Evolutionary conservation across 2,888 invertebrate species (phyloP).

Genomic region (Tuberolachnus salignus): DNA sequence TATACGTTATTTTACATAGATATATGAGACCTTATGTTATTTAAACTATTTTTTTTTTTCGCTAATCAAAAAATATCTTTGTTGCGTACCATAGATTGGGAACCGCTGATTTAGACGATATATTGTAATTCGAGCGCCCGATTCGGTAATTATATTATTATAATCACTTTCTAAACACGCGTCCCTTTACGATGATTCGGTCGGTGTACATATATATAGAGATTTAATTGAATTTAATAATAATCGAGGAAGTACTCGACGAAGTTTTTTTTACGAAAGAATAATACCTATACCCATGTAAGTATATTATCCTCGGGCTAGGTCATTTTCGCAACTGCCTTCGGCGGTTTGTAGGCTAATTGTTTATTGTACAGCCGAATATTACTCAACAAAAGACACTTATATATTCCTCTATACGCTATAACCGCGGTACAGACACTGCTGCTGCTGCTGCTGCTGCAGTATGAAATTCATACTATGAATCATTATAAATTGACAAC

Average conservation of each 20-base stretch:
- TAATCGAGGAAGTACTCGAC: slow-evolving; percentile 40
- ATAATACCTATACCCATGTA: neutral
- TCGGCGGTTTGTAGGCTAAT: slow-evolving; percentile 38
- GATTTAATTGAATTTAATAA: slow-evolving; percentile 15
- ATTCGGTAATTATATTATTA: too few species aligned
- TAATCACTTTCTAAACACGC: neutral
- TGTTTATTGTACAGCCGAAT: slow-evolving; percentile 38
- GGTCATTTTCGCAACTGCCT: slow-evolving; percentile 49
- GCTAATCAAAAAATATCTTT: too few species aligned
- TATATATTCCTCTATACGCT: neutral
- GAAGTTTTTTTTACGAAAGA: slow-evolving; percentile 17
- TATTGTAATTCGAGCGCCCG: too few species aligned
- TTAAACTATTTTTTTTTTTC: too few species aligned
- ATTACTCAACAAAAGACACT: slow-evolving; percentile 41
- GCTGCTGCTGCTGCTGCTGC: neutral
- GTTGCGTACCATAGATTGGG: too few species aligned
- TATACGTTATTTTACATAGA: too few species aligned
- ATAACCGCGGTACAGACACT: too few species aligned
- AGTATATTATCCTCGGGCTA: slow-evolving; percentile 34
- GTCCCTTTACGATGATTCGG: slow-evolving; percentile 14
- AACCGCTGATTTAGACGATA: too few species aligned
- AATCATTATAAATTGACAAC: slow-evolving; percentile 43
- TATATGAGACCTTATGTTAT: too few species aligned
- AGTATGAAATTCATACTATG: neutral
- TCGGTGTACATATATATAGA: too few species aligned